phyloP scores from a whole-genome alignment of 1,140 invertebrate species.

The Pseudobourletiella spinata region DNA sequence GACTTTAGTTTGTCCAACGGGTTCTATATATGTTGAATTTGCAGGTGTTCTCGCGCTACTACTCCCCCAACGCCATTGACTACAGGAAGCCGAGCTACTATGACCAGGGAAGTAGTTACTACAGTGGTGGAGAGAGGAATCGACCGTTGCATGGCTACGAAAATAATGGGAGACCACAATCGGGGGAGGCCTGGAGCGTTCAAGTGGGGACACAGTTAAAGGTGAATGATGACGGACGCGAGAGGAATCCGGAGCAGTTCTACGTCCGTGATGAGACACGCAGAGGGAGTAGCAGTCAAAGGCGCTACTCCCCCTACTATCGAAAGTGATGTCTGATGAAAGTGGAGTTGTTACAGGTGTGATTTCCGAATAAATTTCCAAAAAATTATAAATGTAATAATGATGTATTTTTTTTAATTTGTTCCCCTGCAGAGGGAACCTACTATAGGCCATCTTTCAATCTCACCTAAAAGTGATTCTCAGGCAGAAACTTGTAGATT shows the following conservation, averaged over 20 bases:
- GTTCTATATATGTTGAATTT: no score
- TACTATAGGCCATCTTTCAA: no score
- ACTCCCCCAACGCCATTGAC: slow-evolving; percentile 1
- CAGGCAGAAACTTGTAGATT: no score
- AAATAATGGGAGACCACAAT: not conserved
- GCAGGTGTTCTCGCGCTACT: not conserved
- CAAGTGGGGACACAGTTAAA: slow-evolving; percentile 44
- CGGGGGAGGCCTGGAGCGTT: slow-evolving; percentile 35
- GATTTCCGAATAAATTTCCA: no score
- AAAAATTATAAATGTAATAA: no score
- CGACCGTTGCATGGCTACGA: not conserved
- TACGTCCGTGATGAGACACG: slow-evolving; percentile 35
- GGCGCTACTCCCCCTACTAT: slow-evolving; percentile 20
- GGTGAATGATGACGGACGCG: slow-evolving; percentile 43
- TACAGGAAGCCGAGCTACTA: not conserved
- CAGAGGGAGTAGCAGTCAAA: not conserved
- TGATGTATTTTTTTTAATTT: no score
- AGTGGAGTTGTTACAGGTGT: no score
- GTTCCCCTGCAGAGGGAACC: no score
- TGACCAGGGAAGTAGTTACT: not conserved
- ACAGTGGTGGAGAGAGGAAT: not conserved
- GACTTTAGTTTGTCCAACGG: not conserved
- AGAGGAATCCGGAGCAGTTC: slow-evolving; percentile 24
- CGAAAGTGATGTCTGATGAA: slow-evolving; percentile 17
- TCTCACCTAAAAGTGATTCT: no score